These are phyloP conservation scores for Protobothrops flavoviridis DNA, from an alignment of 2,113 vertebrate species.

Conservation along the genomic window DNA sequence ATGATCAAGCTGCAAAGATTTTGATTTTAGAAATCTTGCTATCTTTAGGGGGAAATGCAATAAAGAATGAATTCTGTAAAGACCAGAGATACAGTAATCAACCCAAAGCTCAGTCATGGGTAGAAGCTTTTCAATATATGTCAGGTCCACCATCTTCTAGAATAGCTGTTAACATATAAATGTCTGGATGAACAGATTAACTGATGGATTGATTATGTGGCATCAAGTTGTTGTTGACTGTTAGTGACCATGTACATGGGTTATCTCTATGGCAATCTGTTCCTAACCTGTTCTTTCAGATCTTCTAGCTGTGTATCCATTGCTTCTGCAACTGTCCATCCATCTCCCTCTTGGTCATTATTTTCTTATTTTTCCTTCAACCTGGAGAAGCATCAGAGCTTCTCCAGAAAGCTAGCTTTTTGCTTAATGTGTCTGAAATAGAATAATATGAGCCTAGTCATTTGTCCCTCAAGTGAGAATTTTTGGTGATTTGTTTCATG, in stretches of 20 bases:
- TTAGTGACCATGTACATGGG: background rate
- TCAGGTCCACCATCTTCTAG: no score
- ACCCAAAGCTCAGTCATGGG: background rate
- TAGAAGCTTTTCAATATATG: background rate
- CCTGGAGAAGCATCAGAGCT: background rate
- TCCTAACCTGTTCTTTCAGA: background rate
- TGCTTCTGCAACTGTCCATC: background rate
- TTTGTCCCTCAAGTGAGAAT: background rate
- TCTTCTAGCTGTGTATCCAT: background rate
- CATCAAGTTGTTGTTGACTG: background rate
- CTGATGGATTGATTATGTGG: background rate
- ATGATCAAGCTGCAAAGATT: background rate
- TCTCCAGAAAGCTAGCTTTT: background rate
- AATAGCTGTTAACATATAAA: background rate
- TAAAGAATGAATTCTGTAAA: fast-evolving
- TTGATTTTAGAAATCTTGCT: background rate
- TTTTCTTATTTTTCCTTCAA: background rate
- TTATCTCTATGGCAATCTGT: background rate
- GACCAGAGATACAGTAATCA: background rate
- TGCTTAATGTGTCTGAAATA: background rate
- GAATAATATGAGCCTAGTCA: background rate
- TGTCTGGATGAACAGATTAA: background rate
- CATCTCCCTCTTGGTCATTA: background rate
- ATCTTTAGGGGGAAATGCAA: background rate
- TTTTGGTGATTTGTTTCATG: background rate